Conservation (phyloP, 1,140 invertebrate species). For the Halictus rubicundus region DNA sequence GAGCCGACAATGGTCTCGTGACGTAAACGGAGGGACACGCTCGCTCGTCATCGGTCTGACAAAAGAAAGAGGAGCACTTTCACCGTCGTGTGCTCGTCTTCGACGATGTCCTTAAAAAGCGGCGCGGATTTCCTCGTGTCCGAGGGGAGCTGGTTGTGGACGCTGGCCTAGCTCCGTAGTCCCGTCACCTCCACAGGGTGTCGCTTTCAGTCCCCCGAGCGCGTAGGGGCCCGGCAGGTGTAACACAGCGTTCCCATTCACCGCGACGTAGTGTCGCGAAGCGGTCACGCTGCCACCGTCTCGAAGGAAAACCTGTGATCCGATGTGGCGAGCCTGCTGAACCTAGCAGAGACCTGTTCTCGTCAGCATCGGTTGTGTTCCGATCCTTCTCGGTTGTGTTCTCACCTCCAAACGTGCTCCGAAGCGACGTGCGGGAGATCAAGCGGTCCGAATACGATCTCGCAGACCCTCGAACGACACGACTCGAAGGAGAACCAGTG, state of each 20-base stretch:
- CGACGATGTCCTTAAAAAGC: background rate
- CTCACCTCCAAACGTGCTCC: too few relatives aligned
- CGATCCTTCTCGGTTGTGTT: too few relatives aligned
- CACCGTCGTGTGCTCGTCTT: too few relatives aligned
- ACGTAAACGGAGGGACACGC: background rate
- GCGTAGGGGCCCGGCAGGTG: slow-evolving; percentile 49
- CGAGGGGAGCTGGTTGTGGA: background rate
- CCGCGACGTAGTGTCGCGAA: slow-evolving; percentile 20
- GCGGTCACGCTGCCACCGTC: slow-evolving; percentile 7
- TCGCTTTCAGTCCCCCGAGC: slow-evolving; percentile 45
- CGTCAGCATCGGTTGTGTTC: too few relatives aligned
- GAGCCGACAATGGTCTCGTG: background rate
- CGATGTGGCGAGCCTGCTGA: too few relatives aligned
- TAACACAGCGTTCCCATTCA: slow-evolving; percentile 62
- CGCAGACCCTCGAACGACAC: too few relatives aligned
- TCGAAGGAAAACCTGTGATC: slow-evolving; percentile 8
- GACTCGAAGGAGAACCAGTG: too few relatives aligned
- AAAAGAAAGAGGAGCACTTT: background rate
- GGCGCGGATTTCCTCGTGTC: background rate
- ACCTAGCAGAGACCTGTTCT: too few relatives aligned
- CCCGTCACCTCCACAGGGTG: slow-evolving; percentile 51
- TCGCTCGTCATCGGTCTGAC: background rate
- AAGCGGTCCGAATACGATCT: too few relatives aligned
- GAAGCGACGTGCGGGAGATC: too few relatives aligned
- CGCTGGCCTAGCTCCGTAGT: slow-evolving; percentile 12